Evolutionary conservation across 2,113 vertebrate genomes (phyloP).

Genomic region (Phodopus roborovskii): DNA sequence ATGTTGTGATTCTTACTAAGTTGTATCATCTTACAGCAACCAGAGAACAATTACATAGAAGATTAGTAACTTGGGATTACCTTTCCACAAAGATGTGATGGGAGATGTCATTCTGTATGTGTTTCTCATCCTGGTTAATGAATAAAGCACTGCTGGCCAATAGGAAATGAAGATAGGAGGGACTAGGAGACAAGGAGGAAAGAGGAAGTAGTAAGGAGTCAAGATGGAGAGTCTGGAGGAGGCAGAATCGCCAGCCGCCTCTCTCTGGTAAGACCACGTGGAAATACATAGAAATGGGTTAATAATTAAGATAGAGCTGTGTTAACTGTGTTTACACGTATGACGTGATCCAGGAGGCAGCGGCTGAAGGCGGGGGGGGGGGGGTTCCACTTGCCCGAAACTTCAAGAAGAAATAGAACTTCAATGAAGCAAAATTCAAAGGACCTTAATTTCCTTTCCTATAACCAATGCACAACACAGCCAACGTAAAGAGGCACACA

Average conservation of each 20-base stretch:
- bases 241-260: too few species aligned
- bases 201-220: too few species aligned
- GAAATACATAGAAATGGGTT: too few species aligned
- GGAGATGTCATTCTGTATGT: too few species aligned
- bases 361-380: background rate
- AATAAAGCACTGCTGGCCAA: too few species aligned
- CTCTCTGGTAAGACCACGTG: too few species aligned
- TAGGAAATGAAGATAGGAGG: too few species aligned
- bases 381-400: background rate
- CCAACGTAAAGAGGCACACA: background rate
- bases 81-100: background rate
- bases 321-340: rapidly evolving
- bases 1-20: background rate
- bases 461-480: background rate
- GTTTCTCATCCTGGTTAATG: too few species aligned
- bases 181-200: too few species aligned
- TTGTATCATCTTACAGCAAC: background rate
- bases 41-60: constrained; percentile 18
- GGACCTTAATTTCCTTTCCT: background rate
- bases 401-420: background rate
- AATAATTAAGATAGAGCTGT: too few species aligned
- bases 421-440: background rate
- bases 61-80: background rate
- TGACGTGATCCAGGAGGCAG: background rate
- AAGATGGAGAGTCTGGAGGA: too few species aligned